Evolutionary conservation across 2,113 vertebrate species (phyloP), one percentile per base, ranked within the genome.

Genomic region (Cyanoderma ruficeps): DNA sequence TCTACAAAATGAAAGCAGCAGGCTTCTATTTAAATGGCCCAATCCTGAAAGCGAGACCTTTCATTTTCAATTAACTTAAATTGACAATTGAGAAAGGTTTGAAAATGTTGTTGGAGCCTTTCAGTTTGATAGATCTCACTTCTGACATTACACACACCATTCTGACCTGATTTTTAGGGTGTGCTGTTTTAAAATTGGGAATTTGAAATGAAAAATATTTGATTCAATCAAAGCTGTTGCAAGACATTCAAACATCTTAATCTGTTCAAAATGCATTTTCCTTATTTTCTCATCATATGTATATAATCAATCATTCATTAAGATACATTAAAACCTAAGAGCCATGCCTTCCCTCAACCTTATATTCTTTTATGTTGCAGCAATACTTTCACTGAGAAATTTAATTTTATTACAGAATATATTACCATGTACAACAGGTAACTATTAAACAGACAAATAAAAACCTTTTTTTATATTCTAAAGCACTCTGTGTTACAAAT

Each of bases 41-140:
- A 96, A 96, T 96, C 96, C 97, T 95, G 92, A 96, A 97, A 96
- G 96, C 59, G 35, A 97, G 97, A 97, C 96, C 97, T 97, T 97
- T 97, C 97, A 87, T 96, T 97, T 97, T 96, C 96, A 97, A 96
- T 97, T 97, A 97, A 97, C 94, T 97, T 96, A 97, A 97, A 97
- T 94, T 97, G 97, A 97, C 97, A 96, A 97, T 96, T 95, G 96
- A 96, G 84, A 97, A 96, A 96, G 97, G 93, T 96, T 96, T 97
- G 96, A 97, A 97, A 97, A 97, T 94, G 94, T 96, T 97, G 96
- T 96, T 96, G 89, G 69, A 95, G 92, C 92, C 89, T 87, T 96
- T 96, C 96, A 89, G 72, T 95, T 97, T 97, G 97, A 97, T 81
- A 97, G 94, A 97, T 97, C 90, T 97, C 79, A 94, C 82, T 65